phyloP scores from a whole-genome alignment of 2,797 vertebrate species.

The Ctenopoma kingsleyae region DNA sequence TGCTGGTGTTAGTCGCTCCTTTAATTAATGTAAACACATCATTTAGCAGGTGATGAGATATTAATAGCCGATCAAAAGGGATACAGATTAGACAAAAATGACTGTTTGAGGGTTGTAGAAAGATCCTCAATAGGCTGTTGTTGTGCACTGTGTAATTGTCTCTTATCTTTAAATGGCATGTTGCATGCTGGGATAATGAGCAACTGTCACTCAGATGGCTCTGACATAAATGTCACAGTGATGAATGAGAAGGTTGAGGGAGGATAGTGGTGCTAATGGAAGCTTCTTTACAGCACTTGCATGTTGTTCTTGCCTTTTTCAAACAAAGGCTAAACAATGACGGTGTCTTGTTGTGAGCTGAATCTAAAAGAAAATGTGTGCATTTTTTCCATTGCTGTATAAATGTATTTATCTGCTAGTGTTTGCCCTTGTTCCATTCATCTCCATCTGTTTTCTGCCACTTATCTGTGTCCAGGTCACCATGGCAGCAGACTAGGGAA shows the following conservation, averaged over 20 bases:
- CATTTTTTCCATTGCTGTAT: too few species aligned
- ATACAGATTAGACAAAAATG: conserved; percentile 32
- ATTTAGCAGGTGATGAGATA: conserved; percentile 65
- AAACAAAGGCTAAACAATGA: background rate
- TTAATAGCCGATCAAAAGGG: conserved; percentile 54
- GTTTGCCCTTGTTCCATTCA: too few species aligned
- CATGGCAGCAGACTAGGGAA: too few species aligned
- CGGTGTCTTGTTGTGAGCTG: too few species aligned
- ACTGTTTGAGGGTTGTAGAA: conserved; percentile 22
- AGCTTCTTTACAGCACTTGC: background rate
- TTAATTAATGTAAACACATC: conserved; percentile 70
- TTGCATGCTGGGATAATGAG: conserved; percentile 66
- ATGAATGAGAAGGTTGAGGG: conserved; percentile 50
- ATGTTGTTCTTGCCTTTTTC: conserved; percentile 21
- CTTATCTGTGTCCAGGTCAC: too few species aligned
- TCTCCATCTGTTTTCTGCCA: too few species aligned
- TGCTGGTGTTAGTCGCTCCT: conserved; percentile 44
- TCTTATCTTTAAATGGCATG: conserved; percentile 63
- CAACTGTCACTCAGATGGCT: conserved; percentile 53
- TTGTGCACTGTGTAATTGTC: conserved; percentile 48
- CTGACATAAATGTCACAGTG: conserved; percentile 51
- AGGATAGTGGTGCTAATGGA: conserved; percentile 40
- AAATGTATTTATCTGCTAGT: too few species aligned
- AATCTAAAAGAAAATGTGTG: too few species aligned
- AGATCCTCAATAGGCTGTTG: conserved; percentile 36